Conservation (phyloP, 1,140 invertebrate species). For the honey bee (Apis mellifera) region Amel_HAv3.1 CM009932.2:14166501-14167000, state of each 20-base stretch:
- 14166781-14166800: constrained; percentile 40
- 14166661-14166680: neutral
- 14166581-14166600: no score
- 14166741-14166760: neutral
- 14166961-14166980: constrained; percentile 75
- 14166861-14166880: constrained; percentile 43
- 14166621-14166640: no score
- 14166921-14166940: constrained; percentile 69
- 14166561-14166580: constrained; percentile 40
- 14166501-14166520: constrained; percentile 28
- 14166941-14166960: constrained; percentile 72
- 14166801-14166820: constrained; percentile 46
- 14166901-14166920: constrained; percentile 34
- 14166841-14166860: constrained; percentile 24
- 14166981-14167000: constrained; percentile 62
- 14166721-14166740: neutral
- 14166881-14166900: constrained; percentile 29
- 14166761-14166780: constrained; percentile 12
- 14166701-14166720: neutral
- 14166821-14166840: constrained; percentile 30
- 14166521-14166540: constrained; percentile 26
- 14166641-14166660: no score
- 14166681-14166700: neutral
- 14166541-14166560: constrained; percentile 41
- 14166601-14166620: no score